Evolutionary conservation across 2,797 vertebrate genomes (phyloP), one percentile per base, ranked within the genome.

Genomic region (Distichodus sexfasciatus): DNA sequence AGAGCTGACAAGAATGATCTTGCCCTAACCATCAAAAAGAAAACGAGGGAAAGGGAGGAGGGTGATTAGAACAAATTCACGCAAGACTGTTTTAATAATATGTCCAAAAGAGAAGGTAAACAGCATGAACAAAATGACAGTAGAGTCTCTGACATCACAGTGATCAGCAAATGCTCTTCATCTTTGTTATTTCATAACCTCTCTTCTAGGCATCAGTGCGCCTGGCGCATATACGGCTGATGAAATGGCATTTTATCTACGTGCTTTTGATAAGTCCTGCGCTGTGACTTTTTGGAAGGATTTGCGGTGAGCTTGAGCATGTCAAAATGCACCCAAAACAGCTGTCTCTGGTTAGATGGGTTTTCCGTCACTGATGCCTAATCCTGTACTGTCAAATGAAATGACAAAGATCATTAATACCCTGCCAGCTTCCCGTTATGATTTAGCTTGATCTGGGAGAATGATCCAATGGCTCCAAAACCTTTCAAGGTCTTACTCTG

Each of bases 21-120:
- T 29, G 31, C 40, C 14, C 29, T 36, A 35, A 19, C 15, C 29
- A 35, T 55, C 51, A 55, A 19, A 55, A n/a, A 15, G 1, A 17
- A 35, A 14, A 14, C 2, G 24, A n/a, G 21, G 14, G 26, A 4
- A 15, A 12, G 10, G n/a, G n/a, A 23, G 50, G 3, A 10, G 15
- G 15, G 29, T 19, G 19, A 63, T 59, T 61, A 72, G 65, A 76
- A 70, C 41, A 50, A 53, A 60, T 54, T 70, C 35, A 55, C 60
- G 46, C 41, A 57, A 51, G 43, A 69, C 21, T 12, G 31, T 11
- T 12, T 26, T 33, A 21, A 55, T 55, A 36, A 21, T 36, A 15
- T 55, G 51, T 21, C 51, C 33, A 29, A n/a, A n/a, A 35, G 6
- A 1, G n/a, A 6, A 3, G 8, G 50, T 54, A 54, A 54, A 31